phyloP scores from a whole-genome alignment of 1,140 invertebrate species.

The Cardiocondyla obscurior region DNA sequence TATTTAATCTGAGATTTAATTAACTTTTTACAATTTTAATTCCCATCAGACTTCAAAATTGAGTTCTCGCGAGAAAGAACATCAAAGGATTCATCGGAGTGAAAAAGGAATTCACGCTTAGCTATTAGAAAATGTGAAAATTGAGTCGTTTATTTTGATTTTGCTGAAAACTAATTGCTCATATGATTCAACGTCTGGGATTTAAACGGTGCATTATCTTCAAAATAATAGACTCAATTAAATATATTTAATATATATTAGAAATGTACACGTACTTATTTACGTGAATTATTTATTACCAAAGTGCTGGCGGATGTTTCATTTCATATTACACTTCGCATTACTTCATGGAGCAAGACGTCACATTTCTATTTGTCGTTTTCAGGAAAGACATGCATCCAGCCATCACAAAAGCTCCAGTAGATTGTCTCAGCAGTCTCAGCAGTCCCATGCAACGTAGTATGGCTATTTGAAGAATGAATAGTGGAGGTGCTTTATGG shows the following conservation, averaged over 20 bases:
- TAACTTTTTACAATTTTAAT: neutral
- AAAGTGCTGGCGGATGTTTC: neutral
- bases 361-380: conserved; percentile 69
- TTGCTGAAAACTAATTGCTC: neutral
- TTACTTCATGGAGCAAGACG: conserved; percentile 13
- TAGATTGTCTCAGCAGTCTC: conserved; percentile 72
- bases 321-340: neutral
- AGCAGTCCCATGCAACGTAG: conserved; percentile 75
- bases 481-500: neutral
- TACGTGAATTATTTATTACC: neutral
- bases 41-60: neutral
- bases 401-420: conserved; percentile 77
- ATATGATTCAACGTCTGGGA: neutral
- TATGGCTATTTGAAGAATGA: conserved; percentile 51
- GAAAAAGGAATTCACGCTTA: neutral
- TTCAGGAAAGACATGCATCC: conserved; percentile 77
- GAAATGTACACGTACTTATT: neutral
- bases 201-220: neutral
- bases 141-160: conserved; percentile 15
- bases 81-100: neutral
- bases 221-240: conserved; percentile 32
- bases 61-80: neutral
- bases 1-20: conserved; percentile 4
- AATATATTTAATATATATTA: neutral
- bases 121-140: neutral